These are phyloP conservation scores for Pyrocoelia pectoralis DNA, from an alignment of 2,888 invertebrate species.

Conservation along the genomic window DNA sequence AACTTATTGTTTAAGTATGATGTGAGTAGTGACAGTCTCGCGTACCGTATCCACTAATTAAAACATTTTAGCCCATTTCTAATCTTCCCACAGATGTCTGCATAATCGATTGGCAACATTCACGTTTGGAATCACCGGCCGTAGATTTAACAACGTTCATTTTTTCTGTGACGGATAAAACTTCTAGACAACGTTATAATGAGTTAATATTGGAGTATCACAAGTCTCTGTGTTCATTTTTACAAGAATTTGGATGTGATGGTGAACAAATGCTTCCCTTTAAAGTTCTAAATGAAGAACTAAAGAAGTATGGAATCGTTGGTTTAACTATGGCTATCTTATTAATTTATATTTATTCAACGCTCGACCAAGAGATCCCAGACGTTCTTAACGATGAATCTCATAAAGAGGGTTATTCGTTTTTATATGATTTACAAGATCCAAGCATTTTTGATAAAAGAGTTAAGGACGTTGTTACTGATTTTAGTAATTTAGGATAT, in stretches of 20 bases:
- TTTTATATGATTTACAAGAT: conserved; percentile 24
- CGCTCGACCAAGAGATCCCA: conserved; percentile 37
- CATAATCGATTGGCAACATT: conserved; percentile 43
- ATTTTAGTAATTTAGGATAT: conserved; percentile 18
- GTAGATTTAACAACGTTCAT: conserved; percentile 50
- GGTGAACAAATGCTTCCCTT: background rate
- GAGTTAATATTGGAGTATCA: conserved; percentile 22
- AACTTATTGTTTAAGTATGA: conserved; percentile 44
- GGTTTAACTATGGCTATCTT: background rate
- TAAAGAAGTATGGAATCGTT: background rate
- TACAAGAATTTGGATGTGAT: background rate
- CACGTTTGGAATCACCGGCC: conserved; percentile 40
- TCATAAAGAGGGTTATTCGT: background rate
- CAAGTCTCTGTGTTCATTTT: conserved; percentile 38
- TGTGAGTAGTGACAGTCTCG: background rate
- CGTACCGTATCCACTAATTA: background rate
- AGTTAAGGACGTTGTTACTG: conserved; percentile 29
- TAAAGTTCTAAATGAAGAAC: background rate
- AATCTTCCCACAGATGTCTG: conserved; percentile 7
- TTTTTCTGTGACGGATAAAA: conserved; percentile 46
- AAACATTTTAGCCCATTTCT: conserved; percentile 23
- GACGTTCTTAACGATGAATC: conserved; percentile 24
- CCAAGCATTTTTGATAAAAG: conserved; percentile 22
- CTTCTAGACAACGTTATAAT: conserved; percentile 41
- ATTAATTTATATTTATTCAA: conserved; percentile 39